Percentiles rank a stretch among this genome's conserved stretches.
Conservation (phyloP, 2,113 vertebrate genomes). For the Hydropotes inermis region DNA sequence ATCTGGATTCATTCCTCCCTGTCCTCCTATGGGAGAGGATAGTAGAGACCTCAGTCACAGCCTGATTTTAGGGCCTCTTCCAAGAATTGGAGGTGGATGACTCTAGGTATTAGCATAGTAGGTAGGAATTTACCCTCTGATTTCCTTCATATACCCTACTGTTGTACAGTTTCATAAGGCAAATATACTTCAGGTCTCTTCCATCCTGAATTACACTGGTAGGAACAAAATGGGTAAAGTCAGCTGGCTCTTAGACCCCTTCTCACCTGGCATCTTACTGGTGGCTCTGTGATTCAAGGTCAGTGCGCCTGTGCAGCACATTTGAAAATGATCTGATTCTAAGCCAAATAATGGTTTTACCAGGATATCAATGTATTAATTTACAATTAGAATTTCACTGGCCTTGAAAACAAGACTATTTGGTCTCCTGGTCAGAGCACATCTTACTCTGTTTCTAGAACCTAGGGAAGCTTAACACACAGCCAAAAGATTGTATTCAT, state of each 20-base stretch:
- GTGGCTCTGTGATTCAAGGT: not conserved
- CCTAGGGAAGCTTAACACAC: not conserved
- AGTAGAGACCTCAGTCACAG: not conserved
- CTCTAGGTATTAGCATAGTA: not conserved
- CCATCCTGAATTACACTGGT: not conserved
- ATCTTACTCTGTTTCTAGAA: not conserved
- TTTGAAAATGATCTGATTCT: slow-evolving; percentile 6
- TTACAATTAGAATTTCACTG: slow-evolving; percentile 11
- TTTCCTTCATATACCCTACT: not conserved
- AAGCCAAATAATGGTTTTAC: slow-evolving; percentile 15
- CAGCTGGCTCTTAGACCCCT: not conserved
- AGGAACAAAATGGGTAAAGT: not conserved
- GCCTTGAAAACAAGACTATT: not conserved
- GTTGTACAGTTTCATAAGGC: not conserved
- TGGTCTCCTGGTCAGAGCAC: not conserved
- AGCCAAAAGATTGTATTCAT: not conserved
- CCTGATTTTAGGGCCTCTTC: not conserved
- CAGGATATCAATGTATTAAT: not conserved
- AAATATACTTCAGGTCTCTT: not conserved
- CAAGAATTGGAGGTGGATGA: not conserved
- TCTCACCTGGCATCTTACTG: not conserved
- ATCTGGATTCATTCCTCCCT: not conserved
- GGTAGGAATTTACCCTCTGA: not conserved
- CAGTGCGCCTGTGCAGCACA: not conserved
- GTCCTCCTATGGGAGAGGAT: not conserved